Conservation (phyloP, 2,888 invertebrate genomes). For the Orthosia incerta region DNA sequence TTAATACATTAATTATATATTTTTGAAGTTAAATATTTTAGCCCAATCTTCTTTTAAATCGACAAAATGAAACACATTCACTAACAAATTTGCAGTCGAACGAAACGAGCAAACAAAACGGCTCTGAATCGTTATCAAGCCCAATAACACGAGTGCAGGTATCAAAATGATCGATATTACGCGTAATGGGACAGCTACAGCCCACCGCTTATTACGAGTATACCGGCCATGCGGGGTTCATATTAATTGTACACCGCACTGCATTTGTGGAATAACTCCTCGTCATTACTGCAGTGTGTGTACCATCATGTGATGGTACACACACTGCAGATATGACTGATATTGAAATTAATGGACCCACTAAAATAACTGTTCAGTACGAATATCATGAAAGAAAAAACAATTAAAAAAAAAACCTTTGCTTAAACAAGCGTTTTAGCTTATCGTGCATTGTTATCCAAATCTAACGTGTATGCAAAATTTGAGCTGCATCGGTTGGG, state of each 20-base stretch:
- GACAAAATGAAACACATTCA: background rate
- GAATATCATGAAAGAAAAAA: background rate
- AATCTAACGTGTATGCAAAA: no score
- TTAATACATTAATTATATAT: no score
- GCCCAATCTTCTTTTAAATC: background rate
- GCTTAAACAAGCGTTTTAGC: no score
- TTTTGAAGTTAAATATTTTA: no score
- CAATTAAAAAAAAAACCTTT: no score
- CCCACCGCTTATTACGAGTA: constrained; percentile 40
- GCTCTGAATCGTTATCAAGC: constrained; percentile 3
- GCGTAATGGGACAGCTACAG: constrained; percentile 30
- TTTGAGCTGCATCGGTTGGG: no score
- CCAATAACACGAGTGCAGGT: constrained; percentile 15
- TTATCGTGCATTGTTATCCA: no score
- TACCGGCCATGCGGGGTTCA: constrained; percentile 8
- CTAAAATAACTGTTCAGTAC: background rate
- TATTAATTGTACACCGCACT: constrained; percentile 38
- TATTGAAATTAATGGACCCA: background rate
- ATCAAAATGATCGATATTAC: constrained; percentile 33
- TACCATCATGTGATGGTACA: background rate
- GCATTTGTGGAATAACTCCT: constrained; percentile 32
- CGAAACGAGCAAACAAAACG: constrained; percentile 6
- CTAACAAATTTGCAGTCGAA: background rate
- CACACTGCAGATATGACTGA: no score
- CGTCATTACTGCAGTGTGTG: constrained; percentile 8